phyloP scores from a whole-genome alignment of 2,888 invertebrate genomes.

The Blastobasis adustella region DNA sequence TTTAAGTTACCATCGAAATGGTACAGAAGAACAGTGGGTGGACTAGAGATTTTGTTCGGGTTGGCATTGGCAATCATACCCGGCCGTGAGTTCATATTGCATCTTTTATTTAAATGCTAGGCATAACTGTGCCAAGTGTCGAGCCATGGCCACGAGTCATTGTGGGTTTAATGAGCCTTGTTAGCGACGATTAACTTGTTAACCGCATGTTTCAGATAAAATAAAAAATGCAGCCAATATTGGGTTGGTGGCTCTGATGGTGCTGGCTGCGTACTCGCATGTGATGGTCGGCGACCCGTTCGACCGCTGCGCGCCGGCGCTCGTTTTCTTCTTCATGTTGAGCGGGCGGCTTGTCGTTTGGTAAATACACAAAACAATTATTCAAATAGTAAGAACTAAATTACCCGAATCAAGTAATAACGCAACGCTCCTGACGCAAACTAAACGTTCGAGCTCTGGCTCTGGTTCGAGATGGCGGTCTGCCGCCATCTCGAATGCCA shows the following conservation, averaged over 20 bases:
- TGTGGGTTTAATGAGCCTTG: no score
- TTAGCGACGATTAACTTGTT: no score
- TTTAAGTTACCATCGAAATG: slow-evolving; percentile 94
- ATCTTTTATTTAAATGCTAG: not conserved
- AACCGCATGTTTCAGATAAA: slow-evolving; percentile 77
- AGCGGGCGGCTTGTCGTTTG: slow-evolving; percentile 91
- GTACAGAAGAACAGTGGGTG: slow-evolving; percentile 90
- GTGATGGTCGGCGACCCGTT: slow-evolving; percentile 94
- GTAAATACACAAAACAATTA: slow-evolving; percentile 38
- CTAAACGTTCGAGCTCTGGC: no score
- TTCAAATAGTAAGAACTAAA: no score
- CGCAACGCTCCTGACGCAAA: no score
- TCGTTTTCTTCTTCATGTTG: slow-evolving; percentile 95
- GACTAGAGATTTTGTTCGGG: slow-evolving; percentile 89
- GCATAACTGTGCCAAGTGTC: not conserved
- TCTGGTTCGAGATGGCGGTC: no score
- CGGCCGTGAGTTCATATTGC: slow-evolving; percentile 79
- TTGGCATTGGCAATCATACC: slow-evolving; percentile 87
- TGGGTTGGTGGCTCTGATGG: slow-evolving; percentile 86
- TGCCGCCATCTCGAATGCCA: no score
- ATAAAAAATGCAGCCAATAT: slow-evolving; percentile 93
- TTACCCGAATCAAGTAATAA: no score
- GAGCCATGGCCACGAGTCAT: no score
- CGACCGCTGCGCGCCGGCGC: slow-evolving; percentile 90
- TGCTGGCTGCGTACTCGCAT: slow-evolving; percentile 94